A percentile compares a stretch with the other conserved stretches of the same genome.
Conservation (phyloP, 1,140 invertebrate species). For the Conopomorpha cramerella region DNA sequence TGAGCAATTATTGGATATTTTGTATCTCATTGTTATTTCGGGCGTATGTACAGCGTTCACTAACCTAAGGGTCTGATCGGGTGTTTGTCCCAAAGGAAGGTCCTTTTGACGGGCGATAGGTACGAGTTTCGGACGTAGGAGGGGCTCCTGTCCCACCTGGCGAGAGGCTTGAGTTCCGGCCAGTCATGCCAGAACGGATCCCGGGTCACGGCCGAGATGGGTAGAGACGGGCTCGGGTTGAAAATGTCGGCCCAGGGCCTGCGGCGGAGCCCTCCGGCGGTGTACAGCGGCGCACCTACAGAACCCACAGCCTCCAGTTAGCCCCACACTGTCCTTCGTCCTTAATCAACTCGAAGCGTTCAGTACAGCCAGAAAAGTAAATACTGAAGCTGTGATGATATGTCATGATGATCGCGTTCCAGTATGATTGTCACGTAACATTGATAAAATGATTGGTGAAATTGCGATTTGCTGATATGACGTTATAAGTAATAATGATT, state of each 20-base stretch:
- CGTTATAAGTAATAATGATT: conserved; percentile 1
- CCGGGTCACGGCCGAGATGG: conserved; percentile 76
- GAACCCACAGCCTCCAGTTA: conserved; percentile 31
- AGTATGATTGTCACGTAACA: too few relatives aligned
- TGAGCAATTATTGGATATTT: neutral
- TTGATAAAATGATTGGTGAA: too few relatives aligned
- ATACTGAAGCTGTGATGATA: too few relatives aligned
- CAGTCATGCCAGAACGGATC: conserved; percentile 87
- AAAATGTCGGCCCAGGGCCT: conserved; percentile 75
- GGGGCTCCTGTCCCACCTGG: conserved; percentile 68
- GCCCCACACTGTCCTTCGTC: conserved; percentile 38
- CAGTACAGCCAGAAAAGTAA: conserved; percentile 3
- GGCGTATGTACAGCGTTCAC: conserved; percentile 37
- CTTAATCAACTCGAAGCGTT: conserved; percentile 1
- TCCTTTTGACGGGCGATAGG: conserved; percentile 85
- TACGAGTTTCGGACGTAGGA: conserved; percentile 84
- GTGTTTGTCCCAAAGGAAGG: conserved; percentile 86
- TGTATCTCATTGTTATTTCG: conserved; percentile 9
- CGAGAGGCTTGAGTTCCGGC: conserved; percentile 74
- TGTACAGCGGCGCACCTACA: conserved; percentile 72
- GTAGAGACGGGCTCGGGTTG: conserved; percentile 75
- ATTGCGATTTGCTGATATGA: too few relatives aligned
- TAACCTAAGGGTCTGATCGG: conserved; percentile 82
- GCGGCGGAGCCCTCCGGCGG: conserved; percentile 63
- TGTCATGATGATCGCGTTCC: too few relatives aligned